Evolutionary conservation across 2,113 vertebrate genomes (phyloP).

Genomic region (Prunella fulvescens): DNA sequence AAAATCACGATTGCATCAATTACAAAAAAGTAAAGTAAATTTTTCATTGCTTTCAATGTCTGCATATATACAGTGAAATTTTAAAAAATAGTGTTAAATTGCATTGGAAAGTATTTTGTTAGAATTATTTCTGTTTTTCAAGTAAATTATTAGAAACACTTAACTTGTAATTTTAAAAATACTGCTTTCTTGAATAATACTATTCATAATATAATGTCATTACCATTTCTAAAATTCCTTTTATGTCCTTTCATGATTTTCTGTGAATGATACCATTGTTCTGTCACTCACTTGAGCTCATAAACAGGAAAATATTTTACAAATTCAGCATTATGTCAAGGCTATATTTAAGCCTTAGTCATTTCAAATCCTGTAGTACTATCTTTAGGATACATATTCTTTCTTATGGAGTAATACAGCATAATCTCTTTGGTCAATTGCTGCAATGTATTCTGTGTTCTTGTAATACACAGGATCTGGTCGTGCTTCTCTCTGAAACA

Average conservation of each 20-base stretch:
- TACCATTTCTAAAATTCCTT: background rate
- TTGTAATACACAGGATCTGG: background rate
- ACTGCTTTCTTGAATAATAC: background rate
- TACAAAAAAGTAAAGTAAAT: background rate
- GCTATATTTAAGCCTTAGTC: background rate
- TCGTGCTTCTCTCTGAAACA: background rate
- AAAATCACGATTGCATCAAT: background rate
- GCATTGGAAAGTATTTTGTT: background rate
- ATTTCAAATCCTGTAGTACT: background rate
- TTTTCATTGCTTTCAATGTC: background rate
- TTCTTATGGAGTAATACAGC: background rate
- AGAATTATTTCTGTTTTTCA: background rate
- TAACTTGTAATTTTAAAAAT: background rate
- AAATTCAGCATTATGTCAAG: background rate
- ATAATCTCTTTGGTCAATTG: background rate
- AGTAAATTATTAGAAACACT: background rate
- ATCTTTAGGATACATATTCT: background rate
- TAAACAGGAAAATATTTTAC: constrained; percentile 32
- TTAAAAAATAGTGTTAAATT: background rate
- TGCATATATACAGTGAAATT: background rate
- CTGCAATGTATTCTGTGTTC: background rate
- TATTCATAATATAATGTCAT: background rate
- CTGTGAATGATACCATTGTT: constrained; percentile 32
- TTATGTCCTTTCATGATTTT: background rate
- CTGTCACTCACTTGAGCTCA: background rate